A percentile compares a stretch with the other conserved stretches of the same genome.
phyloP scores from a whole-genome alignment of 2,888 invertebrate genomes.

The Sinopyrophorus schimmeli region DNA sequence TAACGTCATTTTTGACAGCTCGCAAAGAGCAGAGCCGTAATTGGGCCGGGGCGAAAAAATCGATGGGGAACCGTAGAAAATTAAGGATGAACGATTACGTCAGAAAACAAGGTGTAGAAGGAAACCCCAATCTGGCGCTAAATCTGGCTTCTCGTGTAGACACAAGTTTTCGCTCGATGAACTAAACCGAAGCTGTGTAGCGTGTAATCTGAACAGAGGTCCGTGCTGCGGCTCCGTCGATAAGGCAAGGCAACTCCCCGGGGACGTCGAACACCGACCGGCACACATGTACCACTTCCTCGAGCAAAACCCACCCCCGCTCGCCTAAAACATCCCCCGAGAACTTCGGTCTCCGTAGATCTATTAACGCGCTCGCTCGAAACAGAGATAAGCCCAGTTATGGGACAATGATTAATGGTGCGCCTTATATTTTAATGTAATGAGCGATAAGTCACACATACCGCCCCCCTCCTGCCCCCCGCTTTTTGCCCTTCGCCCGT shows the following conservation, averaged over 20 bases:
- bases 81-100: slow-evolving; percentile 29
- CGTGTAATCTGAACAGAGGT: slow-evolving; percentile 55
- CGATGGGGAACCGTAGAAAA: no score
- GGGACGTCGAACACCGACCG: slow-evolving; percentile 50
- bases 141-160: slow-evolving; percentile 51
- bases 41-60: no score
- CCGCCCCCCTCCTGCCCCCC: no score
- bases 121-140: slow-evolving; percentile 38
- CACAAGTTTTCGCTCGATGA: slow-evolving; percentile 50
- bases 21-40: no score
- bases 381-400: slow-evolving; percentile 44
- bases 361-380: slow-evolving; percentile 50
- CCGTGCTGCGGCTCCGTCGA: slow-evolving; percentile 50
- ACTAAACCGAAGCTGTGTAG: slow-evolving; percentile 51
- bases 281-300: slow-evolving; percentile 55
- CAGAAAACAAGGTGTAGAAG: slow-evolving; percentile 34
- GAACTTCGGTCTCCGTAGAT: slow-evolving; percentile 45
- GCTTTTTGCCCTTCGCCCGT: no score
- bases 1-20: no score
- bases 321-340: slow-evolving; percentile 39
- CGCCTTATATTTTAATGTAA: slow-evolving; percentile 44
- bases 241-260: slow-evolving; percentile 51
- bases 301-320: slow-evolving; percentile 45
- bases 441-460: slow-evolving; percentile 43
- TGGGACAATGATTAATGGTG: slow-evolving; percentile 44